These are phyloP conservation scores for Chaunax sp. DNA, from an alignment of 2,797 vertebrate genomes.

Conservation along the genomic window DNA sequence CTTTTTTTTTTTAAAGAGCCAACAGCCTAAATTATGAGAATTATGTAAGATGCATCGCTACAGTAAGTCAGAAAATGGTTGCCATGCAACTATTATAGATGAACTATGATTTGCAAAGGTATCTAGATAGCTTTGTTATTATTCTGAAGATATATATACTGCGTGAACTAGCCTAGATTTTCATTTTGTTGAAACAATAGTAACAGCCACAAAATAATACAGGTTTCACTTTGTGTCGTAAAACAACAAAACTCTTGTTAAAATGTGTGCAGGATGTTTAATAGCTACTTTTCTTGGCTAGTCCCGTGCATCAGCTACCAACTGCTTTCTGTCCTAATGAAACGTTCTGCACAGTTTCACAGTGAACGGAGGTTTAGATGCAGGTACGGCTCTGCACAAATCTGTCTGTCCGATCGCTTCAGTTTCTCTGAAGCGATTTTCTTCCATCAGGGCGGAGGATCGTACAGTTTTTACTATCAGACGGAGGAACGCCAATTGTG, in stretches of 20 bases:
- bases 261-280: constrained; percentile 15
- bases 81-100: background rate
- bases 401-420: constrained; percentile 11
- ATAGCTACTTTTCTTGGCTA: constrained; percentile 12
- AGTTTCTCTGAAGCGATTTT: constrained; percentile 40
- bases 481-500: constrained; percentile 60
- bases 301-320: background rate
- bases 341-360: background rate
- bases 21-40: background rate
- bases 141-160: background rate
- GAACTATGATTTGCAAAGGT: background rate
- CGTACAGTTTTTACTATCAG: constrained; percentile 54
- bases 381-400: background rate
- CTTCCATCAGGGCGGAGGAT: constrained; percentile 39
- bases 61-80: background rate
- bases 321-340: background rate
- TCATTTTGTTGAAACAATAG: constrained; percentile 3
- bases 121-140: background rate
- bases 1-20: no score
- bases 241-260: constrained; percentile 27
- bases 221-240: constrained; percentile 28
- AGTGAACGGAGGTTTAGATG: background rate
- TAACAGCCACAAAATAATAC: constrained; percentile 14
- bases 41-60: background rate
- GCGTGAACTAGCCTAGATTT: background rate